Evolutionary conservation across 2,113 vertebrate genomes (phyloP).

Genomic region (Scolopax mira): DNA sequence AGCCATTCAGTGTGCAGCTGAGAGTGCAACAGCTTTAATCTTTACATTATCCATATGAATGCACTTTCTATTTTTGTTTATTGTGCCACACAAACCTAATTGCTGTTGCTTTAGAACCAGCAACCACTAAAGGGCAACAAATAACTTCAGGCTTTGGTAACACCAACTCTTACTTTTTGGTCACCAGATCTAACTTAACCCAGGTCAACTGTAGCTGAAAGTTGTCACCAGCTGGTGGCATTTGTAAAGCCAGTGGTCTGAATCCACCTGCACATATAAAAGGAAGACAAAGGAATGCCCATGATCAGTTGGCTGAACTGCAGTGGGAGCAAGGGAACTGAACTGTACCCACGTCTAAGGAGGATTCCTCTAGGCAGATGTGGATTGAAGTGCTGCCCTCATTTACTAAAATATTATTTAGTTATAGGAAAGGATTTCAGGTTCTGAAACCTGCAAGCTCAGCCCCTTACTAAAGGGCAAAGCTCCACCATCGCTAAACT

Average conservation of each 20-base stretch:
- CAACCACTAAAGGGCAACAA: neutral
- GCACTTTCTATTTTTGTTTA: constrained; percentile 45
- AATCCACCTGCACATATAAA: constrained; percentile 32
- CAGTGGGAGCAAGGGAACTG: neutral
- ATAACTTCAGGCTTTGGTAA: neutral
- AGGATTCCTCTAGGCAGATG: neutral
- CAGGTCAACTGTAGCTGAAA: neutral
- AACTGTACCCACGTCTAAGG: neutral
- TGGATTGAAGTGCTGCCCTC: neutral
- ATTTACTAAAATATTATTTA: neutral
- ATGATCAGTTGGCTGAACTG: neutral
- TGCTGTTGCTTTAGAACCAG: neutral
- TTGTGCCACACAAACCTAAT: constrained; percentile 34
- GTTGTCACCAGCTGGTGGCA: neutral
- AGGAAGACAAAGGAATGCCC: neutral
- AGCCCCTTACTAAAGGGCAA: neutral
- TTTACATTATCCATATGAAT: constrained; percentile 42
- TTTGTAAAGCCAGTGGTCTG: neutral
- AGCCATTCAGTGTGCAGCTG: constrained; percentile 15
- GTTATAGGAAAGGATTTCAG: neutral
- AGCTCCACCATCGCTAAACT: neutral
- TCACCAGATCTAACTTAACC: neutral
- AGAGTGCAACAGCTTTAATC: constrained; percentile 49
- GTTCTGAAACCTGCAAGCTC: neutral
- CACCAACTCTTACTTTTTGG: neutral